phyloP scores from a whole-genome alignment of 2,113 vertebrate genomes.

The Typhlomys cinereus region DNA sequence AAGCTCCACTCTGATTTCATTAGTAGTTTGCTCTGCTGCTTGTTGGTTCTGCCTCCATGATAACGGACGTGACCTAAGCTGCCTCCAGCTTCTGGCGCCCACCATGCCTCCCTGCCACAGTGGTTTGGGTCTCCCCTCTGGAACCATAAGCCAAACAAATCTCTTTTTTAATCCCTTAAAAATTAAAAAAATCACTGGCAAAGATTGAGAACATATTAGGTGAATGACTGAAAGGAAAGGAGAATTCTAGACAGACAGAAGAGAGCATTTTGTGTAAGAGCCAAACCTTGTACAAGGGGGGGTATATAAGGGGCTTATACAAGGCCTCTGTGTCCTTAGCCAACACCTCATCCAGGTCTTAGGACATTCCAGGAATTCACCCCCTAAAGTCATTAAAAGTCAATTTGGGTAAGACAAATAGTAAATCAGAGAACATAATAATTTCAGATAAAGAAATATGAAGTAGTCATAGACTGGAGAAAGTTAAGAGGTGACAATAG shows the following conservation, averaged over 20 bases:
- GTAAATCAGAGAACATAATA: background rate
- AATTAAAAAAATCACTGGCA: too few species aligned
- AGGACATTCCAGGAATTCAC: background rate
- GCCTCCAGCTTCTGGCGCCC: too few species aligned
- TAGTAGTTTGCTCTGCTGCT: too few species aligned
- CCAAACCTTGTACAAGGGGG: too few species aligned
- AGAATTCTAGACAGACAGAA: background rate
- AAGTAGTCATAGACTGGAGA: background rate
- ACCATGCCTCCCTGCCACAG: too few species aligned
- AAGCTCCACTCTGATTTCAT: too few species aligned
- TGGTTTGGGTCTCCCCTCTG: too few species aligned
- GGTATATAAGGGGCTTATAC: too few species aligned
- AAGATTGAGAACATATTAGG: background rate
- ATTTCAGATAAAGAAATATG: background rate
- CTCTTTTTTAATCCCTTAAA: too few species aligned
- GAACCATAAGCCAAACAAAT: too few species aligned
- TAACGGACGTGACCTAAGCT: too few species aligned
- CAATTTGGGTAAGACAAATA: background rate
- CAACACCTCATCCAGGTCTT: background rate
- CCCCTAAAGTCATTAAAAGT: background rate
- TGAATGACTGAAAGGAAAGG: background rate
- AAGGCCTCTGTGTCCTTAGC: background rate
- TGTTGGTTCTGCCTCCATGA: too few species aligned
- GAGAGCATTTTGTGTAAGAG: background rate
- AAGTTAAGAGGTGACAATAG: background rate